phyloP scores from a whole-genome alignment of 2,888 invertebrate genomes.

The Microctonus aethiopoides region DNA sequence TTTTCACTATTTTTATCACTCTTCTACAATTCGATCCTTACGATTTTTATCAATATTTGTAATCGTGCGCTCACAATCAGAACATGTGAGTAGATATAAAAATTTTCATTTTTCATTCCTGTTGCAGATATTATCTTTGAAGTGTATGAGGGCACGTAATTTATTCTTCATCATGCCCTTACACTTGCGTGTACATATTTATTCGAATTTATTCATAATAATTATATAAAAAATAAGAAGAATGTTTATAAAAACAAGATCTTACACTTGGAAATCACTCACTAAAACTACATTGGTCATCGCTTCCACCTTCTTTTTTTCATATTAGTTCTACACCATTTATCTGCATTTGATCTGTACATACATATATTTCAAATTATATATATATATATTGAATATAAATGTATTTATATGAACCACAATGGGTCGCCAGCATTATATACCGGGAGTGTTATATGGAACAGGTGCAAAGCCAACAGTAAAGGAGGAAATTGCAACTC shows the following conservation, averaged over 20 bases:
- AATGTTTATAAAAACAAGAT: neutral
- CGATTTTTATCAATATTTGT: slow-evolving; percentile 22
- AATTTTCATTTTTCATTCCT: neutral
- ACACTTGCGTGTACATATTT: no score
- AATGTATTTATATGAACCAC: slow-evolving; percentile 5
- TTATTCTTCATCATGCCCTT: no score
- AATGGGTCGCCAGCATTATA: neutral
- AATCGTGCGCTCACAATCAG: slow-evolving; percentile 1
- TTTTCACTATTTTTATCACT: slow-evolving; percentile 20
- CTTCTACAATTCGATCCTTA: slow-evolving; percentile 15
- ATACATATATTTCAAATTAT: no score
- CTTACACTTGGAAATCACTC: neutral
- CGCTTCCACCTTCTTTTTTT: neutral
- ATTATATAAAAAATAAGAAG: neutral
- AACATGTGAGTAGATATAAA: slow-evolving; percentile 18
- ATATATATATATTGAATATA: neutral
- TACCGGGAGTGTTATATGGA: slow-evolving; percentile 39
- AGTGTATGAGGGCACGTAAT: neutral
- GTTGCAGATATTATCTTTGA: neutral
- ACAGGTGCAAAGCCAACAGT: slow-evolving; percentile 59
- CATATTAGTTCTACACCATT: neutral
- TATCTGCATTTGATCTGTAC: neutral
- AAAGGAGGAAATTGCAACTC: slow-evolving; percentile 63
- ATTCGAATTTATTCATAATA: slow-evolving; percentile 3
- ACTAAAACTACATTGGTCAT: neutral